Evolutionary conservation across 2,113 vertebrate species (phyloP).

Genomic region (Mastomys coucha): DNA sequence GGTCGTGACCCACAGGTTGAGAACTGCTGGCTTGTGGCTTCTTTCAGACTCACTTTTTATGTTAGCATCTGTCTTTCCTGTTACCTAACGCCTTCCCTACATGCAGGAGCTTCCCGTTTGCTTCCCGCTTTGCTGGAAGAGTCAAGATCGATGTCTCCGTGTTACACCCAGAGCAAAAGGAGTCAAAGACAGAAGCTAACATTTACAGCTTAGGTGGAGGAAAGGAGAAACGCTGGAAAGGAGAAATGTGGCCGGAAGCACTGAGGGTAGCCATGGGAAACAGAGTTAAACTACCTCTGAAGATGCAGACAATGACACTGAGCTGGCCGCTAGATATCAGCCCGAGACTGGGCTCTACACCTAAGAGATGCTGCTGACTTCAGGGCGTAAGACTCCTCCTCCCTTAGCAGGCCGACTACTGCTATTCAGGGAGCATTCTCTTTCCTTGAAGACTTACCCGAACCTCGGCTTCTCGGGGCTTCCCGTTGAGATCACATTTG

Average conservation of each 20-base stretch:
- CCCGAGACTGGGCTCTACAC: background rate
- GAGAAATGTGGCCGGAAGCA: background rate
- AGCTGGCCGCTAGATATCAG: background rate
- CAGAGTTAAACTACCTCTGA: background rate
- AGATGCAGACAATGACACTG: background rate
- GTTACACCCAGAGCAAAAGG: too few relatives aligned
- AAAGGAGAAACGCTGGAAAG: background rate
- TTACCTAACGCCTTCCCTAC: background rate
- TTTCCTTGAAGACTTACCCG: constrained; percentile 88
- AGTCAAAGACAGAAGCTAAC: background rate
- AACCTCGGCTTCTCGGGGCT: constrained; percentile 93
- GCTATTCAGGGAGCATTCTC: background rate
- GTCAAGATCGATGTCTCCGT: background rate
- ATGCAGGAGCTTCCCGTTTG: background rate
- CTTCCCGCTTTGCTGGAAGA: background rate
- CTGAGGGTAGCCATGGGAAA: background rate
- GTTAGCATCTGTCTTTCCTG: background rate
- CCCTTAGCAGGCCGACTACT: background rate
- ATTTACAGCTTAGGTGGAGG: background rate
- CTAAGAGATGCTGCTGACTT: background rate
- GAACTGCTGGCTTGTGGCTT: background rate
- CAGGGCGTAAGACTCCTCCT: background rate
- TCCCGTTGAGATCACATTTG: constrained; percentile 95
- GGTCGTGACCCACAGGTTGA: background rate
- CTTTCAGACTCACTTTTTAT: background rate